phyloP scores from a whole-genome alignment of 2,888 invertebrate species.

The Congeria kusceri region DNA sequence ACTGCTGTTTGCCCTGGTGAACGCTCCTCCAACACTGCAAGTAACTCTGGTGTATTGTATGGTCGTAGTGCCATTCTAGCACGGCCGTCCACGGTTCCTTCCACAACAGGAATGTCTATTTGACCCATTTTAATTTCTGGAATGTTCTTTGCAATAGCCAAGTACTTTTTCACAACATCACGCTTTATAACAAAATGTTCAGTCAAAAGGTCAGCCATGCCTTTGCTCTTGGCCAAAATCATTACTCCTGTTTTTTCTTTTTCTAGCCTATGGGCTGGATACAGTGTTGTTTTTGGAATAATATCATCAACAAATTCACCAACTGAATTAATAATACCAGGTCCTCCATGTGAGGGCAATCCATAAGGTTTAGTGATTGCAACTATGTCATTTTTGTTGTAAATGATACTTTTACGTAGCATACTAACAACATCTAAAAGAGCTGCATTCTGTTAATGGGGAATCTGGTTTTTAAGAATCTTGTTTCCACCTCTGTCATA shows the following conservation, averaged over 20 bases:
- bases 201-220: slow-evolving; percentile 83
- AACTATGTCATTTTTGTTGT: slow-evolving; percentile 85
- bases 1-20: slow-evolving; percentile 31
- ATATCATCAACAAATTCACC: slow-evolving; percentile 72
- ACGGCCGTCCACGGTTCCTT: slow-evolving; percentile 83
- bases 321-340: slow-evolving; percentile 78
- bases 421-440: slow-evolving; percentile 75
- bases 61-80: slow-evolving; percentile 71
- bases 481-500: slow-evolving; percentile 78
- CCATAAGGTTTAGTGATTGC: slow-evolving; percentile 87
- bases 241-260: slow-evolving; percentile 84
- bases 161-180: slow-evolving; percentile 85
- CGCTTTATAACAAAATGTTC: slow-evolving; percentile 84
- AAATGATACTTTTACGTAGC: slow-evolving; percentile 81
- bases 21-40: slow-evolving; percentile 61
- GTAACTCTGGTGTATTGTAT: slow-evolving; percentile 58
- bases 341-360: slow-evolving; percentile 83
- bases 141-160: slow-evolving; percentile 86
- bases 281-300: slow-evolving; percentile 65
- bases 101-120: slow-evolving; percentile 86
- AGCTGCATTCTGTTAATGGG: slow-evolving; percentile 75
- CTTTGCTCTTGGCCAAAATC: slow-evolving; percentile 82
- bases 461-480: slow-evolving; percentile 78
- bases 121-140: slow-evolving; percentile 85
- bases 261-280: slow-evolving; percentile 82